Evolutionary conservation across 37 sponge, comb jelly and placozoan genomes (phyloP), one percentile per base, ranked within the genome.

Genomic region (Amphimedon queenslandica): DNA sequence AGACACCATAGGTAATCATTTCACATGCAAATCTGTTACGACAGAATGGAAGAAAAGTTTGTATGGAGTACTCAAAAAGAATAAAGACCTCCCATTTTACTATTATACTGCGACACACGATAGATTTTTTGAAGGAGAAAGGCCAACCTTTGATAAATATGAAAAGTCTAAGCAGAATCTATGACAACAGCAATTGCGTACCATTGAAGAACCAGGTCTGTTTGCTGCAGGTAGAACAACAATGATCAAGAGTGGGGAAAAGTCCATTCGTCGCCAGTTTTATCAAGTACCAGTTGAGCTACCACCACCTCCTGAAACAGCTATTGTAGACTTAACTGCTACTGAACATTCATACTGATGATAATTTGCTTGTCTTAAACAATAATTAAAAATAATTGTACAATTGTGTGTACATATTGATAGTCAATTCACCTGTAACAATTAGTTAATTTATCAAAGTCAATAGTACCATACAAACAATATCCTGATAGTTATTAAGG

Each of bases 51-150:
- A 71, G 21, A 79, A 79, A 32, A 63, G 41, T 6, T 79, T 60
- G 32, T 13, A 6, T 0, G 79, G 70, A 33, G 58, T 79, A 24
- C 24, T n/a, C 0, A 79, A 79, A 33, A 30, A 71, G 24, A 47
- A 79, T 36, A 63, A 70, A 29, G 41, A 36, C 71, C 42, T 79
- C 3, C 36, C 18, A 3, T 79, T 69, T 33, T 79, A 25, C 37
- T 79, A 79, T 47, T 67, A 73, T 37, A 70, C 79, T 10, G 35
- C 79, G 8, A 21, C 63, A 3, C 79, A 79, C 57, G 29, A 24
- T 4, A 70, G 71, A 25, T 79, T 69, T 28, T 79, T 70, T 70
- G 71, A 79, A 35, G 79, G 70, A 1, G 28, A 30, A 10, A 3
- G 36, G 11, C 70, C 70, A 38, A 21, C 37, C 31, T 79, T 79